These are phyloP conservation scores for Botrylloides violaceus DNA, from an alignment of 23 tunicate species.

Conservation along the genomic window DNA sequence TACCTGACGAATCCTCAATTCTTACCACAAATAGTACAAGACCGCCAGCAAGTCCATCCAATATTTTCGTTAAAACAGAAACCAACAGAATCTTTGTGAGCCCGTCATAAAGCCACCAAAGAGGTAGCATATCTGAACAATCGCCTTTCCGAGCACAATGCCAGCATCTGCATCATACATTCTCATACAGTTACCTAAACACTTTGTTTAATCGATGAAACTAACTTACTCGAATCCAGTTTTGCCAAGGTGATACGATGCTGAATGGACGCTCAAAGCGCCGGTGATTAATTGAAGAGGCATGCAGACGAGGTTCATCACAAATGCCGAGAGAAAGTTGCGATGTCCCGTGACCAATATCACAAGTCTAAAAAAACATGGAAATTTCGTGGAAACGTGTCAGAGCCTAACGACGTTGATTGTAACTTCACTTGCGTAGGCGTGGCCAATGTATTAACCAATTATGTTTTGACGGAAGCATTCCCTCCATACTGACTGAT, in stretches of 20 bases:
- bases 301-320: constrained; percentile 70
- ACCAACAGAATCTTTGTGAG: constrained; percentile 40
- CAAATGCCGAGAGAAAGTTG: constrained; percentile 75
- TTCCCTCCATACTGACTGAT: no score
- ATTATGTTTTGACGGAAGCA: no score
- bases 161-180: constrained; percentile 54
- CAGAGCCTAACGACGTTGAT: no score
- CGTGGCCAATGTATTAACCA: no score
- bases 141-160: constrained; percentile 57
- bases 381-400: no score
- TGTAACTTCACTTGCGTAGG: no score
- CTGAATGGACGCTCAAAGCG: constrained; percentile 61
- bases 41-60: constrained; percentile 92
- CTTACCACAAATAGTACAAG: constrained; percentile 64
- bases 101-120: constrained; percentile 38
- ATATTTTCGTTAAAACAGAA: constrained; percentile 35
- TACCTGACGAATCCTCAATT: no score
- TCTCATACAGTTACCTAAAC: background rate
- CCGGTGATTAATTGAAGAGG: constrained; percentile 67
- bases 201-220: background rate
- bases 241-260: constrained; percentile 58
- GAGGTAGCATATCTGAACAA: constrained; percentile 29
- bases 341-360: constrained; percentile 63
- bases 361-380: constrained; percentile 55
- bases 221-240: constrained; percentile 66